Conservation (phyloP, 2,888 invertebrate genomes). For the Drosophila helvetica region DNA sequence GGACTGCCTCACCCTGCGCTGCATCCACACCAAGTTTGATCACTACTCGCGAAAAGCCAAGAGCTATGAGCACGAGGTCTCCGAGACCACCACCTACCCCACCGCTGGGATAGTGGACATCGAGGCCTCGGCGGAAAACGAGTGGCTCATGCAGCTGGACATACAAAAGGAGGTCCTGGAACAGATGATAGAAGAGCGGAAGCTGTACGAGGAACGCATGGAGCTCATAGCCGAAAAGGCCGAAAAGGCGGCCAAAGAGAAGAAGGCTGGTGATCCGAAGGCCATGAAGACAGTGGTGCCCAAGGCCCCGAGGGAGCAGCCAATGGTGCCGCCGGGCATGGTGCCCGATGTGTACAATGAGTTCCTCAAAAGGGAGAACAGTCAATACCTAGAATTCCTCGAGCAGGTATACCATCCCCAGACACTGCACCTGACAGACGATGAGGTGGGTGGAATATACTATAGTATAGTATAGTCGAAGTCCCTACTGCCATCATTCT, state of each 20-base stretch:
- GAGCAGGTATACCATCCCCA: conserved; percentile 61
- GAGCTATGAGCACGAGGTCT: conserved; percentile 54
- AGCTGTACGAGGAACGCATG: conserved; percentile 68
- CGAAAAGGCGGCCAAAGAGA: conserved; percentile 28
- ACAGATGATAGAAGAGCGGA: conserved; percentile 53
- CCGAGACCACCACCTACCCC: conserved; percentile 17
- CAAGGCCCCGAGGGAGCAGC: conserved; percentile 61
- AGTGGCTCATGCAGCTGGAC: conserved; percentile 70
- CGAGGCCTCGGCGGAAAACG: conserved; percentile 59
- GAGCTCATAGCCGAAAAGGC: conserved; percentile 31
- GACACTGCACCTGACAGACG: conserved; percentile 42
- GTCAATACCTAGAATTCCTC: conserved; percentile 56
- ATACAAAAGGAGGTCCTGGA: conserved; percentile 62
- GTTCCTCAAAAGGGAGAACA: conserved; percentile 68
- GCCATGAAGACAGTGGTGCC: conserved; percentile 29
- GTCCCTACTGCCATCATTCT: neutral
- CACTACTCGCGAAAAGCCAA: conserved; percentile 69
- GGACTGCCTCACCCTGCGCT: conserved; percentile 74
- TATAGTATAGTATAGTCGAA: neutral
- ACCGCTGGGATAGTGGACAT: conserved; percentile 63
- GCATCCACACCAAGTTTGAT: conserved; percentile 75
- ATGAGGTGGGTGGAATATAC: conserved; percentile 64
- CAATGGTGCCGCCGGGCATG: conserved; percentile 43
- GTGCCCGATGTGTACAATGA: conserved; percentile 64
- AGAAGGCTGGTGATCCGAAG: conserved; percentile 22